Base-by-base conservation (phyloP, 2,113 vertebrate species). In the Entomyzon cyanotis region DNA sequence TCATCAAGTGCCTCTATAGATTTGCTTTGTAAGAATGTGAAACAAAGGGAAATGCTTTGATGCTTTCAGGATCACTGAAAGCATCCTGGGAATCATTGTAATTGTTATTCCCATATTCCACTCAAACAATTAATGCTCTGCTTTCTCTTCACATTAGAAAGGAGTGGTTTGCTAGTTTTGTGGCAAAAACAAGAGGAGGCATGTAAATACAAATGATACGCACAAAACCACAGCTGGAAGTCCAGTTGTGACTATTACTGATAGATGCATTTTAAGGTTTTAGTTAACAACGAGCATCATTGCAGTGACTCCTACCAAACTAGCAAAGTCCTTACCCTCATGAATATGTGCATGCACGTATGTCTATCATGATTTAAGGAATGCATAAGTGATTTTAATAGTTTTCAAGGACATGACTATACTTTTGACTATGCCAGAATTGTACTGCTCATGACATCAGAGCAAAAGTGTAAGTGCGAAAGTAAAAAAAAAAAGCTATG, bases 31-130 rank as follows among this genome's bases (percentile, higher is more conserved):
- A 71, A 87, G 55, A 53, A 55, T 0, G 20, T 80, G 67, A 92
- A 91, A 88, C 64, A 73, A 94, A 91, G 64, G 60, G 50, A 91
- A 91, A 65, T 41, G 42, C 82, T 92, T 95, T 94, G 88, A 86
- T 84, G 44, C 16, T 83, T 86, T 90, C 58, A 90, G 64, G 55
- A 52, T 78, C 56, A 56, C 55, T 64, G 63, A 77, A 94, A 84
- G 31, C 28, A 64, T 86, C 52, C 63, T 77, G 47, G 52, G 56
- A 93, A 71, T 84, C 42, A 63, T 1, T 79, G 56, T 21, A 83
- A 80, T 80, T 74, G 33, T 87, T 92, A 87, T 55, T 20, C 31
- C 20, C n/a, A 64, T 41, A 22, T 85, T 71, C 37, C 39, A 76
- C 35, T 16, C 39, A 37, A 82, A 84, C 67, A 79, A 69, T 60